Base-by-base conservation (phyloP, 2,797 vertebrate species). In the Halcyon badia region DNA sequence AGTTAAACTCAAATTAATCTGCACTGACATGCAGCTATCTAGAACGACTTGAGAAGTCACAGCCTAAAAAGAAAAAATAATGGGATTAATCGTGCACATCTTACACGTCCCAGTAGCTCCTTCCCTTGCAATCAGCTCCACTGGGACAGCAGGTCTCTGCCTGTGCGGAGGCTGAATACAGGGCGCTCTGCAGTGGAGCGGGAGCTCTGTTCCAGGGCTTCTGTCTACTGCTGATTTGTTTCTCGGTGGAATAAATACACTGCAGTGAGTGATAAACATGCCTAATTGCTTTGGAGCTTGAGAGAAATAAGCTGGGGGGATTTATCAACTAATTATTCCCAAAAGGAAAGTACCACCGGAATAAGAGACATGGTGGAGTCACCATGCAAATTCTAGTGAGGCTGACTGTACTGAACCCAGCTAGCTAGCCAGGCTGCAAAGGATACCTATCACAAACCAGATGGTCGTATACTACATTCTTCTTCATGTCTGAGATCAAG, bases 1-100 rank as follows among this genome's bases (percentile, higher is more conserved):
- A 96, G 87, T 70, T 82, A 79, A 91, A 91, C 85, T 83, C 83
- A 90, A 83, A 88, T 86, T 97, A 97, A 96, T 94, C 85, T 64
- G 60, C 33, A 46, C 66, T 90, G 91, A 88, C 85, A 71, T 57
- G 64, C 56, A 89, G 89, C 73, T 84, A 86, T 62, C 80, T 57
- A 91, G 44, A 87, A 82, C 35, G 48, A 82, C 80, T 93, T 72
- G n/a, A 91, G 62, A 91, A 95, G 66, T 68, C 83, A 88, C 41
- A 79, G 66, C 31, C 62, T 77, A 33, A 84, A 78, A 48, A 91
- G 83, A 71, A 89, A 86, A 90, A 90, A 66, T 71, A 94, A 94
- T 44, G 30, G 84, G 82, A 94, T 87, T 94, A 92, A 89, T 86
- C 46, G 84, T 42, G 51, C 51, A 68, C 25, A 33, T 82, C 52